Evolutionary conservation across 2,797 vertebrate genomes (phyloP), one percentile per base, ranked within the genome.

Genomic region (Lepus oiostolus): DNA sequence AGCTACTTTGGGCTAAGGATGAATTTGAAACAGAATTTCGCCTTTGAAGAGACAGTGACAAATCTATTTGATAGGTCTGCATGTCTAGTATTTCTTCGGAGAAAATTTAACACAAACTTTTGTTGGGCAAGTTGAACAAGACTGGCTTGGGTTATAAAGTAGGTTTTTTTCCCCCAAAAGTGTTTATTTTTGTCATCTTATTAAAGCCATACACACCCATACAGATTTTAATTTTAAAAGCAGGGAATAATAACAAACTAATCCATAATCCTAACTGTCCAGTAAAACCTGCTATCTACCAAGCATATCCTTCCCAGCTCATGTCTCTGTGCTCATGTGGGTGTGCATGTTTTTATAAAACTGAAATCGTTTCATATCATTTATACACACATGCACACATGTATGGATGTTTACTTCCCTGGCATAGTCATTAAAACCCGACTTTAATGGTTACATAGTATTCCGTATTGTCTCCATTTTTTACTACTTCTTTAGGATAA

Each of bases 1-100:
- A 94, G 83, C 74, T 96, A 71, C 96, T 97, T 94, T 88, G 79
- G 94, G 88, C 82, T 96, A 88, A 95, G 47, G 80, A 96, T 97
- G 89, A 97, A 96, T 95, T 97, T 96, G 70, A 92, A 97, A 97
- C 91, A 97, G 86, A 88, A 91, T 96, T 97, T 95, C 2, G 95
- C 84, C 92, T 97, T 85, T 12, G 52, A 97, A 97, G 42, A 77
- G 47, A 95, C 42, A 96, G 62, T 85, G 81, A 97, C 90, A 97
- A 98, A 98, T 95, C 54, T 54, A 83, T 93, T 95, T 76, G 54
- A 93, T 95, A 93, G 50, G 65, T 96, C 97, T 90, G 88, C 47
- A 95, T 75, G 62, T 90, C 88, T 95, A 77, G 32, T 47, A 47
- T 47, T 77, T 82, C 85, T 76, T 11, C 62, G 62, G 85, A 77